Percentiles rank a stretch among this genome's conserved stretches.
phyloP scores from a whole-genome alignment of 2,888 invertebrate genomes.

The Tetanocera ferruginea region DNA sequence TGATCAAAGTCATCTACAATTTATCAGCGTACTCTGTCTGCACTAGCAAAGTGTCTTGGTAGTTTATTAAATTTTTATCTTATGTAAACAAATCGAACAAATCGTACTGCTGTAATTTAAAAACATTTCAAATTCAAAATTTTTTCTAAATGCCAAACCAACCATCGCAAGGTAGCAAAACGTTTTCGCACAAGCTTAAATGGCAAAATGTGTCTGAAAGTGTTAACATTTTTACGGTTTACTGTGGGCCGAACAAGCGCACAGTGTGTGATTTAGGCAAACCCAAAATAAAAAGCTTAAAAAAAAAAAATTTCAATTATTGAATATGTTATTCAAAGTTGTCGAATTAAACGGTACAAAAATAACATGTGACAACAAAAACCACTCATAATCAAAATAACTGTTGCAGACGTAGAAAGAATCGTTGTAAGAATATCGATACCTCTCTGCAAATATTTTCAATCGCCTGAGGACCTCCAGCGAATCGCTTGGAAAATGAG shows the following conservation, averaged over 20 bases:
- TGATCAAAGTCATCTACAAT: conserved; percentile 30
- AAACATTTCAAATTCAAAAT: background rate
- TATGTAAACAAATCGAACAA: conserved; percentile 25
- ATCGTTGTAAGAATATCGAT: too few species aligned
- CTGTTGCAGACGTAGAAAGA: too few species aligned
- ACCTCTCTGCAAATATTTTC: too few species aligned
- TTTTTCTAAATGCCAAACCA: background rate
- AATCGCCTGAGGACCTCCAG: too few species aligned
- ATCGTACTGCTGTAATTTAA: conserved; percentile 12
- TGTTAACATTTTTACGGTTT: background rate
- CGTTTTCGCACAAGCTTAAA: conserved; percentile 1
- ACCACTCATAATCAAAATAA: too few species aligned
- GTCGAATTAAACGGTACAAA: too few species aligned
- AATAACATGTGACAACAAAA: too few species aligned
- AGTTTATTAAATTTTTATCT: conserved; percentile 6
- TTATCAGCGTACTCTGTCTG: background rate
- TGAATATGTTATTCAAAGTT: too few species aligned
- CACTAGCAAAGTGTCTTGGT: background rate
- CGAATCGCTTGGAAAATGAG: too few species aligned
- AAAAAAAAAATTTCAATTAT: too few species aligned
- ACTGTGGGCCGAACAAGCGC: background rate
- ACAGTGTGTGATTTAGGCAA: too few species aligned
- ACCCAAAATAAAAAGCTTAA: too few species aligned
- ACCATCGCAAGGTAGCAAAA: background rate
- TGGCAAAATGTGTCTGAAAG: conserved; percentile 20